Conservation (phyloP, 1,140 invertebrate genomes). For the Drosophila paulistorum region DNA sequence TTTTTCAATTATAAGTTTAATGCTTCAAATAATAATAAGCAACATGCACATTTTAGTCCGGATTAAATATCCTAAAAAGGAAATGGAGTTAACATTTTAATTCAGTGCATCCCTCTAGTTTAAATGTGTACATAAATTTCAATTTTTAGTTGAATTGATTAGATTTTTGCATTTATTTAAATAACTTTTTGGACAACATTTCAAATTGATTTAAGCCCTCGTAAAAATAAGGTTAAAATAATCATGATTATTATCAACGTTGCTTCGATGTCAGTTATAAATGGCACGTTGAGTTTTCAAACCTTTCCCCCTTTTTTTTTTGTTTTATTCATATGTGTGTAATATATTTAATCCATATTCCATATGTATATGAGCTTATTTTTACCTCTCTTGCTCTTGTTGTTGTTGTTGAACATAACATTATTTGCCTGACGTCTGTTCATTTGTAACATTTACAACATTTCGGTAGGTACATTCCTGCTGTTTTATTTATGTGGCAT, state of each 20-base stretch:
- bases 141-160: conserved; percentile 1
- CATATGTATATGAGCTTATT: conserved; percentile 5
- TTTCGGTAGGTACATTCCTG: conserved; percentile 34
- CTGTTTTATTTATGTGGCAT: conserved; percentile 69
- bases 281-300: conserved; percentile 10
- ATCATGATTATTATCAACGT: conserved; percentile 4
- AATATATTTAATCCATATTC: conserved; percentile 28
- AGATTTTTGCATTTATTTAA: neutral
- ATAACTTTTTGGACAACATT: conserved; percentile 7
- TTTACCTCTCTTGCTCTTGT: neutral
- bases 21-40: too few relatives aligned
- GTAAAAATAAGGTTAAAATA: conserved; percentile 1
- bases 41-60: too few relatives aligned
- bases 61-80: too few relatives aligned
- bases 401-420: conserved; percentile 17
- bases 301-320: neutral
- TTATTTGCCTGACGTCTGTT: conserved; percentile 48
- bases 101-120: neutral
- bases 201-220: conserved; percentile 8
- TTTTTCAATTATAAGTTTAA: too few relatives aligned
- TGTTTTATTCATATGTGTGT: neutral
- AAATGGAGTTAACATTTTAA: neutral
- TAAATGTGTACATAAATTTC: neutral
- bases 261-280: neutral
- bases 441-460: conserved; percentile 60